These are phyloP conservation scores for Thalpophila matura DNA, from an alignment of 2,888 invertebrate species.

Conservation along the genomic window DNA sequence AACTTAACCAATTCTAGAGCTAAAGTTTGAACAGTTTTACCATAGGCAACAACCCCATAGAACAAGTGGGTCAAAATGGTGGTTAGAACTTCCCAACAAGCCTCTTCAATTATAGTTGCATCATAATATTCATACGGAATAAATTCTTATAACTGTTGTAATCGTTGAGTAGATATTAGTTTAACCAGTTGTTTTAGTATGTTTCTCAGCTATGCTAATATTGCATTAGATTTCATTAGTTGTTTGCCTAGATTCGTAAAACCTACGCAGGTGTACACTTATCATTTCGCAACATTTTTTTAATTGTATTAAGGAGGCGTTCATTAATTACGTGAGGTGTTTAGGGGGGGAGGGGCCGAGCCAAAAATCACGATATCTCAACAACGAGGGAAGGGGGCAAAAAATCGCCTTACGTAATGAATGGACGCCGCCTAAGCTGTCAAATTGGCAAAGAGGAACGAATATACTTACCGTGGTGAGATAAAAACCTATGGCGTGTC, in stretches of 20 bases:
- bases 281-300: too few relatives aligned
- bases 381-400: too few relatives aligned
- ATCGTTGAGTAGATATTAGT: background rate
- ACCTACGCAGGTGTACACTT: slow-evolving; percentile 5
- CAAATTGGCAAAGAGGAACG: too few relatives aligned
- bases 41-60: slow-evolving; percentile 13
- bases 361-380: too few relatives aligned
- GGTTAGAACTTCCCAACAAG: slow-evolving; percentile 6
- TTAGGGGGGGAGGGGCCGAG: too few relatives aligned
- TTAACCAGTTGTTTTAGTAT: background rate
- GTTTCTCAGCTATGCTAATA: background rate
- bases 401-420: too few relatives aligned
- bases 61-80: background rate
- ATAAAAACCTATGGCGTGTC: too few relatives aligned
- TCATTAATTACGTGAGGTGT: too few relatives aligned
- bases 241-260: background rate
- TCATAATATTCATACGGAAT: background rate
- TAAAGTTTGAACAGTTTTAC: slow-evolving; percentile 29
- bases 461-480: too few relatives aligned
- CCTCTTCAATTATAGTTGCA: background rate
- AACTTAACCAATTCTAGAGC: slow-evolving; percentile 15
- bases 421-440: too few relatives aligned
- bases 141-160: background rate
- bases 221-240: slow-evolving; percentile 11
- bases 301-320: too few relatives aligned